These are phyloP conservation scores for Beroe ovata DNA, from an alignment of 37 sponge, comb jelly and placozoan species.

Conservation along the genomic window DNA sequence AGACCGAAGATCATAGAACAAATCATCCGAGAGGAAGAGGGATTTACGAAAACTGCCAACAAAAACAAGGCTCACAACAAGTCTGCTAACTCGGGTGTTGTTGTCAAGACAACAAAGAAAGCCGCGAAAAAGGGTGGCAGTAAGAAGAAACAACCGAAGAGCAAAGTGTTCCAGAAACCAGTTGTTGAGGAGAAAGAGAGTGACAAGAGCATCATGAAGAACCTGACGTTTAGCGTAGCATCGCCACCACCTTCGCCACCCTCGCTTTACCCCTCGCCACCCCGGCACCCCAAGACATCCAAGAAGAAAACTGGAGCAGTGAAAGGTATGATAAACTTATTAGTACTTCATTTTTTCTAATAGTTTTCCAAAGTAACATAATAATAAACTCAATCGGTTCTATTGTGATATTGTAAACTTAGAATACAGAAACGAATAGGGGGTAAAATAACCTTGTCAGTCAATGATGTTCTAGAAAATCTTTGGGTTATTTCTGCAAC, in stretches of 20 bases:
- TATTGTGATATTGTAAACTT: no score
- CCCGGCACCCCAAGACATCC: not conserved
- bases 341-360: no score
- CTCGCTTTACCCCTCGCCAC: conserved; percentile 42
- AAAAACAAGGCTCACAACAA: not conserved
- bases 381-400: no score
- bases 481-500: no score
- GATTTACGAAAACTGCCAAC: not conserved
- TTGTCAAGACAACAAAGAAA: not conserved
- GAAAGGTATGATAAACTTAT: no score
- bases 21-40: conserved; percentile 14
- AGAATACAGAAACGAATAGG: no score
- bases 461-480: no score
- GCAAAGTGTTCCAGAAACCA: not conserved
- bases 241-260: conserved; percentile 31
- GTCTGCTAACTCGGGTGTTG: not conserved
- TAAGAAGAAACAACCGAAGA: conserved; percentile 1
- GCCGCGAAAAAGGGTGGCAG: not conserved
- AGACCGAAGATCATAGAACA: conserved; percentile 8
- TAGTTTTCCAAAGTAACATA: no score
- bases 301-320: not conserved
- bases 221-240: not conserved
- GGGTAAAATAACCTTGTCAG: no score
- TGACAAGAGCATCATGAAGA: conserved; percentile 15
- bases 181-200: conserved; percentile 35